Percentiles rank a stretch among this genome's conserved stretches.
phyloP scores from a whole-genome alignment of 2,797 vertebrate species.

The Macrochelys suwanniensis region DNA sequence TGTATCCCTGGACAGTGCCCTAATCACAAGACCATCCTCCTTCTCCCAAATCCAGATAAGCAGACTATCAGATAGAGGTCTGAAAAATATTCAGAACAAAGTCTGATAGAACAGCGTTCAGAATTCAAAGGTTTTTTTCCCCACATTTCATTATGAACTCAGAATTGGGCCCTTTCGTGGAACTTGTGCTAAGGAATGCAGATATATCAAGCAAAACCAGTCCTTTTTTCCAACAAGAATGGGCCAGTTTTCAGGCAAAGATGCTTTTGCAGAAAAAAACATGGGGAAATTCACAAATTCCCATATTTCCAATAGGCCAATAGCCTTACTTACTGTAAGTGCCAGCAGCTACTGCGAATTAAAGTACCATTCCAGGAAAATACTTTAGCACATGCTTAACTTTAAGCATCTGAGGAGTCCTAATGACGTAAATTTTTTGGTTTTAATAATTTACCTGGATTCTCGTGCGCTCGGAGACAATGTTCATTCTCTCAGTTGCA shows the following conservation, averaged over 20 bases:
- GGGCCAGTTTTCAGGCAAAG: conserved; percentile 72
- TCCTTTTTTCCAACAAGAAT: conserved; percentile 65
- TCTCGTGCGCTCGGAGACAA: conserved; percentile 11
- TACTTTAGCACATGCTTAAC: conserved; percentile 54
- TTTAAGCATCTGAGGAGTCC: conserved; percentile 46
- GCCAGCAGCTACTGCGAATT: conserved; percentile 45
- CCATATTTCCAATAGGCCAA: conserved; percentile 60
- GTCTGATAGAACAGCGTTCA: not conserved
- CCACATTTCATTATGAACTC: conserved; percentile 53
- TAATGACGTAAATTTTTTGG: not conserved
- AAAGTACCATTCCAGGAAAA: conserved; percentile 53
- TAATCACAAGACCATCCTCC: not conserved
- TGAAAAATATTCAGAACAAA: not conserved
- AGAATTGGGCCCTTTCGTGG: conserved; percentile 76
- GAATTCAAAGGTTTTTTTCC: conserved; percentile 3
- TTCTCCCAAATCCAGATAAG: not conserved
- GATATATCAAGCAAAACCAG: conserved; percentile 67
- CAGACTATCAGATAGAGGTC: not conserved
- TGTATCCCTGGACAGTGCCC: not conserved
- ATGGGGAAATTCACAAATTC: conserved; percentile 70
- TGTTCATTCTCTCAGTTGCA: conserved; percentile 47
- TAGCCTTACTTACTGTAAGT: conserved; percentile 23
- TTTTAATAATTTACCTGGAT: conserved; percentile 23
- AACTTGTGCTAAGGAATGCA: conserved; percentile 76
- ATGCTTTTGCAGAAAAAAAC: conserved; percentile 72